Conservation (phyloP, 2,888 invertebrate species). For the Nowickia ferox region DNA sequence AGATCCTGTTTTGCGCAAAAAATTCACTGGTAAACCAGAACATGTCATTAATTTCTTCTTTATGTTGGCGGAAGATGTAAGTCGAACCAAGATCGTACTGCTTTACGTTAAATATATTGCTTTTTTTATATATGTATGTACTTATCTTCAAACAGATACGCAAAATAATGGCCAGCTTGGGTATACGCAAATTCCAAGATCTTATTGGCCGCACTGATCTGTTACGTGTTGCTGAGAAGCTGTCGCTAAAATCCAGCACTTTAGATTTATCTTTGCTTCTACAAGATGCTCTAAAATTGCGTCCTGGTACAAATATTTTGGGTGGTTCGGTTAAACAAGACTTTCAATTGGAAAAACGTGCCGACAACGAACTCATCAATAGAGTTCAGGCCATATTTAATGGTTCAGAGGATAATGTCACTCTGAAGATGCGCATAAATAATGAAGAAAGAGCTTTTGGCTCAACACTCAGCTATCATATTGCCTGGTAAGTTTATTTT, state of each 20-base stretch:
- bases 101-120: background rate
- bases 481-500: constrained; percentile 90
- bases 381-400: constrained; percentile 90
- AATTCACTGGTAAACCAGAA: constrained; percentile 98
- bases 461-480: constrained; percentile 96
- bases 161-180: constrained; percentile 94
- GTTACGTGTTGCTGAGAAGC: constrained; percentile 89
- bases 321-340: constrained; percentile 94
- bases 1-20: constrained; percentile 96
- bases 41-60: constrained; percentile 99
- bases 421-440: constrained; percentile 90
- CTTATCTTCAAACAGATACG: constrained; percentile 87
- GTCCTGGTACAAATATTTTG: constrained; percentile 94
- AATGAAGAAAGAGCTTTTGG: constrained; percentile 97
- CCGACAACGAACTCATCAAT: constrained; percentile 92
- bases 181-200: constrained; percentile 94
- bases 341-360: constrained; percentile 92
- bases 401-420: constrained; percentile 87
- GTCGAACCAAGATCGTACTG: constrained; percentile 53
- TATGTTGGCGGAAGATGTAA: constrained; percentile 98
- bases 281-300: constrained; percentile 93
- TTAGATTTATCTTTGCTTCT: constrained; percentile 93
- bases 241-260: constrained; percentile 92
- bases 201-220: constrained; percentile 96
- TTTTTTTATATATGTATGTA: background rate